Evolutionary conservation across 2,888 invertebrate genomes (phyloP).

Genomic region (Ectemnius cavifrons): DNA sequence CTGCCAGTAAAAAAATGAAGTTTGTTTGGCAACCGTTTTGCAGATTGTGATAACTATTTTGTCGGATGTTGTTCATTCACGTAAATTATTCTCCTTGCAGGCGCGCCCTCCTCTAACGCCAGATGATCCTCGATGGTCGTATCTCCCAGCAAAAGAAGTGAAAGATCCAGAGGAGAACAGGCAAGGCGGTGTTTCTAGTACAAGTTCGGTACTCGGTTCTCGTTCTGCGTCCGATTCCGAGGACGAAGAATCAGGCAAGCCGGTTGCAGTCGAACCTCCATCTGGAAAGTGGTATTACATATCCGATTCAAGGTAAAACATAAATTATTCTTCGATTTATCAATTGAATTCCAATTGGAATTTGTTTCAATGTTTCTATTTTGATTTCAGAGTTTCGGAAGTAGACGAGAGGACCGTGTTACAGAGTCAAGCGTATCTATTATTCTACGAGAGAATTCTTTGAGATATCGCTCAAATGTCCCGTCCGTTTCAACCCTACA

Average conservation of each 20-base stretch:
- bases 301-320: constrained; percentile 86
- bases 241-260: constrained; percentile 74
- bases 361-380: neutral
- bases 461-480: constrained; percentile 76
- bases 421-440: constrained; percentile 93
- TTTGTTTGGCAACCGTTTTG: too few species aligned
- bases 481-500: neutral
- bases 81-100: neutral
- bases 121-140: constrained; percentile 86
- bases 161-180: constrained; percentile 44
- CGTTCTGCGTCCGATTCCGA: constrained; percentile 77
- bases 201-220: constrained; percentile 55
- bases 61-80: too few species aligned
- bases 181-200: constrained; percentile 6
- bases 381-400: constrained; percentile 82
- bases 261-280: constrained; percentile 78
- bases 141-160: constrained; percentile 80
- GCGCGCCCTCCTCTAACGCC: constrained; percentile 81
- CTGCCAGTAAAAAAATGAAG: too few species aligned
- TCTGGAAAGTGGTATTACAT: constrained; percentile 95
- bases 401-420: constrained; percentile 90
- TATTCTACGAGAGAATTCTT: constrained; percentile 96
- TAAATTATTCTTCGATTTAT: neutral
- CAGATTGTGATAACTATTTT: too few species aligned
- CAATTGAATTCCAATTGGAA: neutral